Evolutionary conservation across 1,140 invertebrate genomes (phyloP).

Genomic region (Macrostomum lignano): DNA sequence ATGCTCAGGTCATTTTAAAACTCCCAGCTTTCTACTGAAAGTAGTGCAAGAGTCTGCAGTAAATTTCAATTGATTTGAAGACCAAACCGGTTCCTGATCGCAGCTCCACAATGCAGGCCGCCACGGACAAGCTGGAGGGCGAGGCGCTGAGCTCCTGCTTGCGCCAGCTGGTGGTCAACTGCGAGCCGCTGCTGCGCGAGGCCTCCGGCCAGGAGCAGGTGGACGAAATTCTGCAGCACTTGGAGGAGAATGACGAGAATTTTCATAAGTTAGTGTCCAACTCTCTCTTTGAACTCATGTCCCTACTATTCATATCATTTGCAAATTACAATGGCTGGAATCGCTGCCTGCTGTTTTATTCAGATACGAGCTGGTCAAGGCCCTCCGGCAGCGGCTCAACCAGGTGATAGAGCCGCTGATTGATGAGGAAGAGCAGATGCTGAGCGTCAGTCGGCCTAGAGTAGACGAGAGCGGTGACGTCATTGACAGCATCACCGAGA

Average conservation of each 20-base stretch:
- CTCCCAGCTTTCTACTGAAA: no score
- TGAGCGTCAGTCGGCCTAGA: no score
- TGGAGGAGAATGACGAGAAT: conserved; percentile 26
- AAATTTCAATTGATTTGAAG: no score
- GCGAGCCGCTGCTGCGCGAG: conserved; percentile 19
- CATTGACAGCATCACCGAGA: no score
- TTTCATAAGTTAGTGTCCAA: conserved; percentile 27
- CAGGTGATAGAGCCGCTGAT: conserved; percentile 15
- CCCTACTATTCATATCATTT: no score
- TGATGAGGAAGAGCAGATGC: no score
- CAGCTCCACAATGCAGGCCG: no score
- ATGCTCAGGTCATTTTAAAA: no score
- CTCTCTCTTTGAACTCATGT: no score
- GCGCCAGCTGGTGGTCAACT: conserved; percentile 17
- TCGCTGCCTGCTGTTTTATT: conserved; percentile 1
- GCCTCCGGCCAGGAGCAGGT: conserved; percentile 16
- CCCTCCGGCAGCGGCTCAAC: conserved; percentile 16
- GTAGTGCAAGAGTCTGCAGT: no score
- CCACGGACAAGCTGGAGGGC: conserved; percentile 4
- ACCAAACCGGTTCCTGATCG: no score
- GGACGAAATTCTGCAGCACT: conserved; percentile 18
- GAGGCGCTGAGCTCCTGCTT: conserved; percentile 8
- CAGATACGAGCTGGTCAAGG: conserved; percentile 22
- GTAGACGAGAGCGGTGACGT: no score
- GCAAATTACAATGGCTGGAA: neutral